phyloP scores from a whole-genome alignment of 2,888 invertebrate genomes.

The Tipula vernalis region DNA sequence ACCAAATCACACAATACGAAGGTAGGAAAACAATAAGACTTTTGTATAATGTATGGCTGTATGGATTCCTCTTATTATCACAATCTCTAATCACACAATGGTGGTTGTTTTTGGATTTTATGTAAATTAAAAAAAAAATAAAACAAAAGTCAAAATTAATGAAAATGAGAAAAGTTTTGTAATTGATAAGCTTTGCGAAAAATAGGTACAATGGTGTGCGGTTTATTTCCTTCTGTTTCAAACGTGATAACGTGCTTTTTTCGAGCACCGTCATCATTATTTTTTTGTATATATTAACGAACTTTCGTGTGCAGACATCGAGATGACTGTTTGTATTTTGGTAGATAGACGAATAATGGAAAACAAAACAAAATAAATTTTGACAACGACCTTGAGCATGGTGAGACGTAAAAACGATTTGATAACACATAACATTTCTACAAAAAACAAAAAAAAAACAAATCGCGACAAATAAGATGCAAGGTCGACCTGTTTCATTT shows the following conservation, averaged over 20 bases:
- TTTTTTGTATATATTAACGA: not conserved
- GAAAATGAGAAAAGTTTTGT: constrained; percentile 4
- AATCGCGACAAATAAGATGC: not conserved
- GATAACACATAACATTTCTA: not conserved
- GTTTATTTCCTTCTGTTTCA: not conserved
- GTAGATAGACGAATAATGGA: not conserved
- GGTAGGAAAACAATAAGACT: not conserved
- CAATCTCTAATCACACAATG: not conserved
- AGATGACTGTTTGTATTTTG: not conserved
- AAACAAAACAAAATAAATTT: not conserved
- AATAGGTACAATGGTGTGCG: not conserved
- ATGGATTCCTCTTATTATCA: not conserved
- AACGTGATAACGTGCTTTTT: not conserved
- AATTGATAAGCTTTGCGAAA: not conserved
- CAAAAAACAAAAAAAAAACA: not conserved
- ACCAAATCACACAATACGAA: not conserved
- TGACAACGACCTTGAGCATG: not conserved
- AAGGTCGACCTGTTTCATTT: not conserved
- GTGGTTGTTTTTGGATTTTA: not conserved
- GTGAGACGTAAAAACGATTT: not conserved
- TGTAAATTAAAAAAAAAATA: not conserved
- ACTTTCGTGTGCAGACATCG: not conserved
- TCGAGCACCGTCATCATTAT: not conserved
- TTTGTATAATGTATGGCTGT: not conserved
- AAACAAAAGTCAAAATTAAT: not conserved